Base-by-base conservation (phyloP, 2,797 vertebrate species). In the Melanotaenia nigrans region DNA sequence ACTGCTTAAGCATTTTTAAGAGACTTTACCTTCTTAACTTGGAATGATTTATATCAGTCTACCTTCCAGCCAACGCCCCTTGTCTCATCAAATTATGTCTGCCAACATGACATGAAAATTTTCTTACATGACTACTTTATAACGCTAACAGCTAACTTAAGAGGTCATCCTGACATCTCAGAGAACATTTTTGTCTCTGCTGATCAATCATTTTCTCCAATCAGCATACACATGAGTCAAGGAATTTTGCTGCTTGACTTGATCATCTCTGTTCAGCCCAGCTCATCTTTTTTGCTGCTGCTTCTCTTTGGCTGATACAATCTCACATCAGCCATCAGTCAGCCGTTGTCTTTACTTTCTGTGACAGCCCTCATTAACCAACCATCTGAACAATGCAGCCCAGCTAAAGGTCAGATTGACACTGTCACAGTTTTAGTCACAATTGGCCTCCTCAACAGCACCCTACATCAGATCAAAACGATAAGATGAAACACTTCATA, bases 381-480 rank as follows among this genome's bases (percentile, higher is more conserved):
- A 61, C 61, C 32, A 85, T 82, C 33, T 69, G 1, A 84, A 61
- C 28, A 33, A 81, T 83, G 84, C 30, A 3, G 10, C 14, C 20
- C 20, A 65, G 65, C 38, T 61, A 5, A 66, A 58, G 4, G 42
- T 47, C 42, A 47, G 40, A 5, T 1, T 36, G 68, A 73, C 68
- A 22, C 24, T 63, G 60, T 79, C 80, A 60, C 3, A 12, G 28
- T 16, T 33, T 33, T 4, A 2, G 25, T 53, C 24, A 61, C 18
- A 22, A 22, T 63, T 61, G 71, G 33, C 47, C 28, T 36, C 13
- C 18, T 22, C 8, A 11, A 18, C 22, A 18, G 16, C 28, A 59
- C 33, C 64, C 47, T 20, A 6, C 22, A 73, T 82, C 75, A 77
- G 72, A 77, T 77, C 30, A 36, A 78, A 64, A 67, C 33, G 16